Percentiles rank a stretch among this genome's conserved stretches.
Conservation (phyloP, 2,797 vertebrate genomes). For the Pseudomugil gertrudae region DNA sequence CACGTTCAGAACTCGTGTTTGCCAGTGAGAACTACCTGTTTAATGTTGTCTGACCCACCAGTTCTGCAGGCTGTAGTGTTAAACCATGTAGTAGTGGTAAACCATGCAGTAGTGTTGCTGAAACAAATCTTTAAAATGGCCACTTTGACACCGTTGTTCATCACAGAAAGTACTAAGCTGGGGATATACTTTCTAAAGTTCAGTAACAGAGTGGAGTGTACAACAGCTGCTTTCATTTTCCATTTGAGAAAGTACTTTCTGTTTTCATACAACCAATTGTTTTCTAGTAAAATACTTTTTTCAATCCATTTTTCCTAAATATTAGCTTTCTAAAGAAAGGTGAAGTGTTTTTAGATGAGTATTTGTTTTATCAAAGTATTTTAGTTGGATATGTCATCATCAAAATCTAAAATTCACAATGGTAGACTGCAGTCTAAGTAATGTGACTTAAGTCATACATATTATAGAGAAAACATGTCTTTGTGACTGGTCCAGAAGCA, state of each 20-base stretch:
- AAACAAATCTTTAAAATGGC: not conserved
- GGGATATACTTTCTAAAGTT: not conserved
- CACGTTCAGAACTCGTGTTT: not conserved
- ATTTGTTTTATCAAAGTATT: not conserved
- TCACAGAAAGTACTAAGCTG: not conserved
- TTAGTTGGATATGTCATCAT: not conserved
- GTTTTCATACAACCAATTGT: not conserved
- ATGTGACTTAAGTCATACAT: not conserved
- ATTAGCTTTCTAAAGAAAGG: not conserved
- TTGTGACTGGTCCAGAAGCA: not conserved
- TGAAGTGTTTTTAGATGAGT: not conserved
- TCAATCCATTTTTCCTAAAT: not conserved
- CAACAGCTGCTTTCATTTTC: not conserved
- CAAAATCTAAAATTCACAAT: not conserved
- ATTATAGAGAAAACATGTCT: not conserved
- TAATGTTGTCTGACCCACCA: not conserved
- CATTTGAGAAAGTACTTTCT: not conserved
- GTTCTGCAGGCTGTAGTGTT: not conserved
- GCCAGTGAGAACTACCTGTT: not conserved
- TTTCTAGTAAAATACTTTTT: not conserved
- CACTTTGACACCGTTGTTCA: not conserved
- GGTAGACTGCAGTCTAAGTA: not conserved
- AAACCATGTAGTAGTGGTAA: not conserved
- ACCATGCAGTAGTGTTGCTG: not conserved
- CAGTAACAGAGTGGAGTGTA: not conserved